Evolutionary conservation across 2,113 vertebrate species (phyloP).

Genomic region (Callipepla californica): DNA sequence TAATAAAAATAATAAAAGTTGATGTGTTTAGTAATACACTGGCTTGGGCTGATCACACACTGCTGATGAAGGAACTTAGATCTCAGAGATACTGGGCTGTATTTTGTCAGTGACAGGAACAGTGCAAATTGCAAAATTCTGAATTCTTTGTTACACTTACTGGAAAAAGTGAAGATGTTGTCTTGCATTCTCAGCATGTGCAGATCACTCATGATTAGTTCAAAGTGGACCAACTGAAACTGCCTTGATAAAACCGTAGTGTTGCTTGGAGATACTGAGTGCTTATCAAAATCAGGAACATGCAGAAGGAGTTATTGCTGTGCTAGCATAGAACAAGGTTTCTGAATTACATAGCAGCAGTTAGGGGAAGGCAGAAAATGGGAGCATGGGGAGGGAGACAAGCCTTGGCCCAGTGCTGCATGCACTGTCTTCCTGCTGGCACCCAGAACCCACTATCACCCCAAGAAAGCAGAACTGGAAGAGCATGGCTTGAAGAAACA

Average conservation of each 20-base stretch:
- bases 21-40: neutral
- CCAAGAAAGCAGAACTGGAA: neutral
- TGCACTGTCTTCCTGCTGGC: rapidly evolving
- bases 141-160: neutral
- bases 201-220: neutral
- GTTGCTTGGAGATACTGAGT: neutral
- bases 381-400: neutral
- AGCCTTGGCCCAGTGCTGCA: rapidly evolving
- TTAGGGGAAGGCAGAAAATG: neutral
- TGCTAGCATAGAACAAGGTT: neutral
- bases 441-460: neutral
- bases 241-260: neutral
- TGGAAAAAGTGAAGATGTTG: neutral
- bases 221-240: neutral
- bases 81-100: neutral
- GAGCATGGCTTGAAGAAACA: neutral
- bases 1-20: neutral
- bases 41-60: neutral
- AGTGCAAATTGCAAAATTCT: neutral
- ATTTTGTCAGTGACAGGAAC: neutral
- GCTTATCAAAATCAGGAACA: neutral
- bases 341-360: neutral
- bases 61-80: neutral
- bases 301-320: neutral
- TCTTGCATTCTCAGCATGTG: neutral